These are phyloP conservation scores for Sinocyclocheilus rhinocerous DNA, from an alignment of 2,113 vertebrate species.

Conservation along the genomic window DNA sequence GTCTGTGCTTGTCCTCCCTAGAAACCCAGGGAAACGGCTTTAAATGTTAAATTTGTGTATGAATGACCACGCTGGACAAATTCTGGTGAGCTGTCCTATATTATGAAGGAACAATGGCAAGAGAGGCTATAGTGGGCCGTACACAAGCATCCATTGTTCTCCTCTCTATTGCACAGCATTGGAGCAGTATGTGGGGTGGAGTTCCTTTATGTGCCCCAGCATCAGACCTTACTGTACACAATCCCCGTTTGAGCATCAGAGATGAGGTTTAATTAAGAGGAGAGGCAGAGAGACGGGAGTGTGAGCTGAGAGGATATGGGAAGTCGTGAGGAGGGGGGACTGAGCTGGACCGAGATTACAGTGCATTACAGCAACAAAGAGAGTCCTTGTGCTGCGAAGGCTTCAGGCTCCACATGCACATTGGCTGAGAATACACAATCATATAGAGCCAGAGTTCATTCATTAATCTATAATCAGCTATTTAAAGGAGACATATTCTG, in stretches of 20 bases:
- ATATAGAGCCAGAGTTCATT: neutral
- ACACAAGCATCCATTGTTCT: slow-evolving; percentile 56
- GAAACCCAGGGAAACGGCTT: slow-evolving; percentile 20
- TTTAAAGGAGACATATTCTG: neutral
- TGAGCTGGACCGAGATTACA: slow-evolving; percentile 37
- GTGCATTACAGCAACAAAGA: slow-evolving; percentile 52
- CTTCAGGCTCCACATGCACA: neutral
- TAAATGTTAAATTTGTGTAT: slow-evolving; percentile 27
- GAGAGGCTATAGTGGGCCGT: slow-evolving; percentile 35
- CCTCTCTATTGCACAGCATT: neutral
- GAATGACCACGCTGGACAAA: slow-evolving; percentile 41
- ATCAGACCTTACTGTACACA: slow-evolving; percentile 34
- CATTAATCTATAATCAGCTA: neutral
- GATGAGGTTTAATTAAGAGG: slow-evolving; percentile 30
- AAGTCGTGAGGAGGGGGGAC: neutral
- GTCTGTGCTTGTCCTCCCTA: neutral
- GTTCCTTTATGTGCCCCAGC: slow-evolving; percentile 11
- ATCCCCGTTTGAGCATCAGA: slow-evolving; percentile 35
- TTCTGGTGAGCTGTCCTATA: slow-evolving; percentile 36
- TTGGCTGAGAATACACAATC: neutral
- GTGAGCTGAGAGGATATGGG: slow-evolving; percentile 12
- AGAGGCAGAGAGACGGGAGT: neutral
- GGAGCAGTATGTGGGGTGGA: slow-evolving; percentile 35
- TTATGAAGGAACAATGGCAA: slow-evolving; percentile 39
- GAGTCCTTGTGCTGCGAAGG: slow-evolving; percentile 12